Percentiles rank a stretch among this genome's conserved stretches.
phyloP scores from a whole-genome alignment of 2,113 vertebrate genomes.

The Pomatorhinus ruficollis region DNA sequence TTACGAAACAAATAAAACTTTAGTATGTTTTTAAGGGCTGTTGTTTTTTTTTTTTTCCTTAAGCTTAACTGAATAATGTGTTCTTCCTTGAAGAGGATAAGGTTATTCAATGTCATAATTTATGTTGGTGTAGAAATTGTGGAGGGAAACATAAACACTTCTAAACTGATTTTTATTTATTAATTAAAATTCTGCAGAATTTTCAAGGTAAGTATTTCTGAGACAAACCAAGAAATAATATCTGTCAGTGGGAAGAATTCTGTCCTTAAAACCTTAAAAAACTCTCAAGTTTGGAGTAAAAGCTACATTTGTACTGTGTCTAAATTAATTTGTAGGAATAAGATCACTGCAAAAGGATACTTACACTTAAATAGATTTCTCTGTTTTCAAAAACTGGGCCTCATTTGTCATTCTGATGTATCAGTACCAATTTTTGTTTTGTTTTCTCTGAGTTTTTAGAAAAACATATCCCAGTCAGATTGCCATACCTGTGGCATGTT shows the following conservation, averaged over 20 bases:
- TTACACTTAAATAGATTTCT: background rate
- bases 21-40: background rate
- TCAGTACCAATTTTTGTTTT: background rate
- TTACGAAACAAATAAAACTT: background rate
- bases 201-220: background rate
- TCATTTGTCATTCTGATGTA: background rate
- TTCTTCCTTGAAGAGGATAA: background rate
- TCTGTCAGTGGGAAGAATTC: background rate
- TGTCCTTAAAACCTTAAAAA: background rate
- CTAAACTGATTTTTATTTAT: background rate
- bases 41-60: background rate
- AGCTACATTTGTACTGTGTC: background rate
- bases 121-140: background rate
- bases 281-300: background rate
- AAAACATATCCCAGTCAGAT: background rate
- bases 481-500: background rate
- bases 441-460: background rate
- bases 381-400: background rate
- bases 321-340: background rate
- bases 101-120: background rate
- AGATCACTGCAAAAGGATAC: background rate
- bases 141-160: background rate
- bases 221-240: background rate
- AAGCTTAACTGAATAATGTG: background rate
- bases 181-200: background rate